Base-by-base conservation (phyloP, 1,140 invertebrate species). In the Heliothis virescens region DNA sequence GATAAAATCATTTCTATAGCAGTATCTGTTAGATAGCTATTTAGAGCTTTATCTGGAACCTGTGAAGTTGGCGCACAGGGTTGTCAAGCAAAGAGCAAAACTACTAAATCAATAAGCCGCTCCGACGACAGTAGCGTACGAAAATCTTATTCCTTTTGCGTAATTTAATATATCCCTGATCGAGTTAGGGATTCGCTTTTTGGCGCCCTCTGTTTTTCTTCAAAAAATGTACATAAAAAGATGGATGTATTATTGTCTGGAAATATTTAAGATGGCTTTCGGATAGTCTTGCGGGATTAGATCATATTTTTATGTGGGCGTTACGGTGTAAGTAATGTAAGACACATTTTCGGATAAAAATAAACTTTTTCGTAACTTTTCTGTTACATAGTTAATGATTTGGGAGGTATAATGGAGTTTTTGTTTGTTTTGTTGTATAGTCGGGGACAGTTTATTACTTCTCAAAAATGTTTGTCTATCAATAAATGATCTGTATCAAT, bases 91-190 rank as follows among this genome's bases (percentile, higher is more conserved):
- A 57, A 72, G 34, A 57, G 21, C n/a, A 34, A n/a, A 60, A 60
- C 55, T 74, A 60, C 11, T 74, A 74, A 73, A 73, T 73, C 52
- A 73, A 73, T 73, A 73, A 26, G 21, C 1, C 16, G 21, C 53
- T 59, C 71, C 47, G 10, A 9, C n/a, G 12, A 57, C 34, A 41
- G 34, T 41, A 9, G 34, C 34, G 34, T 41, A 60, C 34, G 59
- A 59, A 71, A 73, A 73, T 73, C 71, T 52, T 73, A 73, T 60
- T 59, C 48, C 71, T 73, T 29, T 13, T 57, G 3, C 10, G 71
- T 73, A 73, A 73, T 73, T 48, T 73, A 73, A 73, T 73, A 73
- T 59, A 73, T 21, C 71, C 13, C 5, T 47, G 52, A 73, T 73
- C 71, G 34, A 73, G 71, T 73, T 73, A 73, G 26, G 21, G 29